phyloP scores from a whole-genome alignment of 2,797 vertebrate genomes.

The Epinephelus malabaricus region DNA sequence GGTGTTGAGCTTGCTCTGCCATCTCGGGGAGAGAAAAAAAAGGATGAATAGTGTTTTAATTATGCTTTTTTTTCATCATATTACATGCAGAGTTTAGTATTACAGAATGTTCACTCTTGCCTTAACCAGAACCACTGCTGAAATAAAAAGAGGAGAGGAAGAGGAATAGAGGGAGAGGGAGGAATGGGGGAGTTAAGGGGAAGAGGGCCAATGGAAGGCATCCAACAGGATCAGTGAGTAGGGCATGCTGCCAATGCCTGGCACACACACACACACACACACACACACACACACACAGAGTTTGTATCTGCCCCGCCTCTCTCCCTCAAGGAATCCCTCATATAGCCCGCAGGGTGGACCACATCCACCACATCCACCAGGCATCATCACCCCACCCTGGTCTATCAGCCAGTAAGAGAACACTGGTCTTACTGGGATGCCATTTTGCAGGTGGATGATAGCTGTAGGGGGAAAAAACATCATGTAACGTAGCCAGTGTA shows the following conservation, averaged over 20 bases:
- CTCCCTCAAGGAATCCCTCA: constrained; percentile 74
- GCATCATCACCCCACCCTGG: constrained; percentile 40
- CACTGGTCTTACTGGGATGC: constrained; percentile 54
- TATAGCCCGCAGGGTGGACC: constrained; percentile 65
- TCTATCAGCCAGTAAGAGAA: constrained; percentile 31
- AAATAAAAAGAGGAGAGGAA: constrained; percentile 51
- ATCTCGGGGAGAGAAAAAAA: not conserved
- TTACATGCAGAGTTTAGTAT: constrained; percentile 62
- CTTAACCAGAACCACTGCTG: constrained; percentile 39
- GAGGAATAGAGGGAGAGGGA: constrained; percentile 49
- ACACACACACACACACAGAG: constrained; percentile 36
- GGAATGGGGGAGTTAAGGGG: constrained; percentile 68
- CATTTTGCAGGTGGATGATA: constrained; percentile 58
- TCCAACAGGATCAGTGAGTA: constrained; percentile 83
- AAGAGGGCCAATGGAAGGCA: constrained; percentile 81
- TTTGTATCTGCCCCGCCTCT: constrained; percentile 65
- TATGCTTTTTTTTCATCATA: constrained; percentile 43
- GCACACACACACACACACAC: constrained; percentile 70
- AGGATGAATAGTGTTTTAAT: constrained; percentile 38
- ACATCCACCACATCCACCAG: constrained; percentile 66
- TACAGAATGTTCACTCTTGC: constrained; percentile 41
- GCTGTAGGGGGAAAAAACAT: constrained; percentile 1
- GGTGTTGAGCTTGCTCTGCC: constrained; percentile 11
- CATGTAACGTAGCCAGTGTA: constrained; percentile 26
- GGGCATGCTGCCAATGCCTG: constrained; percentile 82